phyloP scores from a whole-genome alignment of 1,140 invertebrate genomes.

The Drosophila bipectinata region DNA sequence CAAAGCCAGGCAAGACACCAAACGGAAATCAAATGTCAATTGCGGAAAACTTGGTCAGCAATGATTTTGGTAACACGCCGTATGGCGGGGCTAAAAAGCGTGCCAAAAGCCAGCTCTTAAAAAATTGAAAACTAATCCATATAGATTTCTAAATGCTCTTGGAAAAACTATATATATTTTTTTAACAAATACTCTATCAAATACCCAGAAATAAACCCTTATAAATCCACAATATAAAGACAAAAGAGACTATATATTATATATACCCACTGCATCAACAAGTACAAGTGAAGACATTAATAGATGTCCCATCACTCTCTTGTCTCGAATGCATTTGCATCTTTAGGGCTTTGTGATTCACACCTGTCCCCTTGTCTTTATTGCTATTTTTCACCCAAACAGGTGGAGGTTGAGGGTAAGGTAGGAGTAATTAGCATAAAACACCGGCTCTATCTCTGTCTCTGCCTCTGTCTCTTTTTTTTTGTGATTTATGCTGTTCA shows the following conservation, averaged over 20 bases:
- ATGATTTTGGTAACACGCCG: slow-evolving; percentile 41
- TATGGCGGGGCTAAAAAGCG: slow-evolving; percentile 38
- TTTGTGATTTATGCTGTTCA: slow-evolving; percentile 48
- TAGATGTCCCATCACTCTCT: slow-evolving; percentile 2
- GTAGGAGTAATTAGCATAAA: slow-evolving; percentile 34
- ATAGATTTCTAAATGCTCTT: too few relatives aligned
- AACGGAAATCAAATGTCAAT: slow-evolving; percentile 72
- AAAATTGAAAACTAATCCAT: too few relatives aligned
- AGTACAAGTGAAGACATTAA: slow-evolving; percentile 1
- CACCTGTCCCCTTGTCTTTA: not conserved
- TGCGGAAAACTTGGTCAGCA: slow-evolving; percentile 66
- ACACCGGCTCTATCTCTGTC: slow-evolving; percentile 5
- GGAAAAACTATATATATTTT: not conserved
- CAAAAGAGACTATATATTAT: too few relatives aligned
- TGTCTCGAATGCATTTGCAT: slow-evolving; percentile 32
- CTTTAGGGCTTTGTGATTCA: slow-evolving; percentile 13
- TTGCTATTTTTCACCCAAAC: not conserved
- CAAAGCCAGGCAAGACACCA: slow-evolving; percentile 4
- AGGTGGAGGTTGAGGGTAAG: not conserved
- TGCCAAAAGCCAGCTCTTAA: slow-evolving; percentile 10
- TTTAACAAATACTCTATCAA: not conserved
- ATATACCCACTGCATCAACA: not conserved
- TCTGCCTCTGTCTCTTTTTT: too few relatives aligned
- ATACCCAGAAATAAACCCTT: too few relatives aligned
- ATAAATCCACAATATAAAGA: too few relatives aligned